These are phyloP conservation scores for Nematolebias whitei DNA, from an alignment of 2,113 vertebrate genomes.

Conservation along the genomic window DNA sequence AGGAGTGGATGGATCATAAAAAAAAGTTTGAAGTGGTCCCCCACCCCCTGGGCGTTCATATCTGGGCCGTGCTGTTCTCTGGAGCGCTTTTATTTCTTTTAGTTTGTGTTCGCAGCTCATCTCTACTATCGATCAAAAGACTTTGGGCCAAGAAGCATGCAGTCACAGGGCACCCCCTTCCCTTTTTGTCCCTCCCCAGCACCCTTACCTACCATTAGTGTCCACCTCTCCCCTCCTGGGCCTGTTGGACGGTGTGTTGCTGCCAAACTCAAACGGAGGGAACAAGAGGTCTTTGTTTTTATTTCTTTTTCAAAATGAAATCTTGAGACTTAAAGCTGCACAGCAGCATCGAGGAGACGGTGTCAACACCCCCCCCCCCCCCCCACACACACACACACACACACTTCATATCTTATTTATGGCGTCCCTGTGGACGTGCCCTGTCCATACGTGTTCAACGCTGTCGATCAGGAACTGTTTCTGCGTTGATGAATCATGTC, in stretches of 20 bases:
- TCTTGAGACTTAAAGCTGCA: constrained; percentile 74
- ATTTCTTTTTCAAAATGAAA: constrained; percentile 50
- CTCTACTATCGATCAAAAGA: constrained; percentile 78
- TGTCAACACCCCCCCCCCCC: constrained; percentile 7
- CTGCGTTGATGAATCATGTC: no score
- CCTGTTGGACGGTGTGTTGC: constrained; percentile 83
- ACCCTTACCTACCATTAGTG: constrained; percentile 41
- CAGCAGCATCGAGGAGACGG: constrained; percentile 59
- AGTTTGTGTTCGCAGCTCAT: constrained; percentile 62
- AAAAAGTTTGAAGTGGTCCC: constrained; percentile 26
- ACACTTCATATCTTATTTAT: constrained; percentile 68
- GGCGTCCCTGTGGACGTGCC: constrained; percentile 68
- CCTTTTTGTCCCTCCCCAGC: constrained; percentile 5
- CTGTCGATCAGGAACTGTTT: constrained; percentile 31
- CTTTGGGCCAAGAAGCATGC: constrained; percentile 88
- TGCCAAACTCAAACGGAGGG: constrained; percentile 79
- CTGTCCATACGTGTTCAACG: constrained; percentile 26
- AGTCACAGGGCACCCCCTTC: constrained; percentile 78
- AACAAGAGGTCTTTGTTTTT: no score
- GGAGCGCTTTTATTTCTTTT: constrained; percentile 81
- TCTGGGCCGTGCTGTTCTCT: constrained; percentile 74
- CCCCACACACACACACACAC: no score
- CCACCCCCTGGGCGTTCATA: constrained; percentile 36
- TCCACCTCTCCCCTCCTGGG: constrained; percentile 56
- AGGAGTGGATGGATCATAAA: neutral